phyloP scores from a whole-genome alignment of 2,113 vertebrate species.

The Charina bottae region DNA sequence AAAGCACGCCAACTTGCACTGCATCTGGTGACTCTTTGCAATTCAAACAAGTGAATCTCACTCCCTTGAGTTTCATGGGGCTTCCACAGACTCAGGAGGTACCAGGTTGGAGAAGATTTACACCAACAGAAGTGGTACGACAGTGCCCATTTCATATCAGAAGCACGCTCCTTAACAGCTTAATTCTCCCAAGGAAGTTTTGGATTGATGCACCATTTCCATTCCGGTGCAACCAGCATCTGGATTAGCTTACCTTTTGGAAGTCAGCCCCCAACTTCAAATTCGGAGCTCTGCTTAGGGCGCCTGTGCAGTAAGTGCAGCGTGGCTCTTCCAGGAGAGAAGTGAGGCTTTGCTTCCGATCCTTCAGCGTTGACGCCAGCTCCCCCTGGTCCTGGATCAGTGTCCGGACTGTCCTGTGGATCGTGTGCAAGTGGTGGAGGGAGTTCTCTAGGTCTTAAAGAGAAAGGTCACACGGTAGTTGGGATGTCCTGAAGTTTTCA shows the following conservation, averaged over 20 bases:
- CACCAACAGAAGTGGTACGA: neutral
- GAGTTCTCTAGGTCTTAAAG: conserved; percentile 69
- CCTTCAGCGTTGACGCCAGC: conserved; percentile 51
- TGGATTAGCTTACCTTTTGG: conserved; percentile 42
- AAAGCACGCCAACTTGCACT: neutral
- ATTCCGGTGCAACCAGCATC: rapidly evolving
- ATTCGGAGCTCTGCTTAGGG: conserved; percentile 41
- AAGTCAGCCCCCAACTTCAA: conserved; percentile 56
- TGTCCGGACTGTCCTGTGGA: conserved; percentile 38
- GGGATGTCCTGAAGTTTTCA: neutral
- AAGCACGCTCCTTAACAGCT: neutral
- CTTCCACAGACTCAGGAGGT: too few species aligned
- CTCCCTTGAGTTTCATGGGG: too few species aligned
- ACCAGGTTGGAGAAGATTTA: neutral
- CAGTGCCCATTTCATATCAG: neutral
- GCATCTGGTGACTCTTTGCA: neutral
- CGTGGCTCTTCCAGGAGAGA: conserved; percentile 54
- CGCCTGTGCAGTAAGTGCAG: conserved; percentile 58
- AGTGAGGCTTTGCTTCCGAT: neutral
- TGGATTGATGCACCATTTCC: neutral
- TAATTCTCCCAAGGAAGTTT: neutral
- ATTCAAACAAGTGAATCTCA: too few species aligned
- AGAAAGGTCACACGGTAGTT: conserved; percentile 52
- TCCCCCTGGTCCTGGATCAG: conserved; percentile 46
- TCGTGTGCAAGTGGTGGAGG: conserved; percentile 59